Base-by-base conservation (phyloP, 2,797 vertebrate genomes). In the Echeneis naucrates region DNA sequence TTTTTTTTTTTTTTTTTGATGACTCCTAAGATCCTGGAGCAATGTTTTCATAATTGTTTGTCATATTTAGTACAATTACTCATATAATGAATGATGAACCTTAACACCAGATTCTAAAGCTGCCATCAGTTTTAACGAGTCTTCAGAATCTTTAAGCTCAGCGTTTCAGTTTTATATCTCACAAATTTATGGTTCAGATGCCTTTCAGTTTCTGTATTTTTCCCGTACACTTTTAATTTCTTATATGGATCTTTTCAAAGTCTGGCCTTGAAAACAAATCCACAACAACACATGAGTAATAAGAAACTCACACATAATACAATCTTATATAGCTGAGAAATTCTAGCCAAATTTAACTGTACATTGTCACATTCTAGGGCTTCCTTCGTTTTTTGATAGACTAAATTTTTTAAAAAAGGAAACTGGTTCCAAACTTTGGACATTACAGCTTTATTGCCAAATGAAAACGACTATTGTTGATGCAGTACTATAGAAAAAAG, bases 51-150 rank as follows among this genome's bases (percentile, higher is more conserved):
- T 30, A 30, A 30, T 30, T 30, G 30, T 30, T 3, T 30, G 3
- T 6, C 30, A 30, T 30, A 30, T 3, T 30, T 30, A 30, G 30
- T 30, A 30, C 3, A 30, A 27, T 17, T 17, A 52, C 24, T 52
- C 14, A 52, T 30, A 16, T 30, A 16, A 14, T 68, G n/a, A n/a
- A n/a, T n/a, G 51, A 55, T 66, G 32, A 55, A 55, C 54, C 44
- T 44, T 16, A 66, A 44, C n/a, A 21, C 14, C 48, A 8, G 14
- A 51, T 5, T 52, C 26, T 4, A 52, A 14, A 16, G 24, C 26
- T 51, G 2, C 24, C 6, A 13, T 26, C 13, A 17, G 26, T 8
- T 27, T 52, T 30, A 17, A 1, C 17, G 14, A 27, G 7, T 48
- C 26, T 27, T 50, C 26, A 26, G 48, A 1, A 0, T 17, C 24